Evolutionary conservation across 2,888 invertebrate genomes (phyloP).

Genomic region (Agrotis clavis): DNA sequence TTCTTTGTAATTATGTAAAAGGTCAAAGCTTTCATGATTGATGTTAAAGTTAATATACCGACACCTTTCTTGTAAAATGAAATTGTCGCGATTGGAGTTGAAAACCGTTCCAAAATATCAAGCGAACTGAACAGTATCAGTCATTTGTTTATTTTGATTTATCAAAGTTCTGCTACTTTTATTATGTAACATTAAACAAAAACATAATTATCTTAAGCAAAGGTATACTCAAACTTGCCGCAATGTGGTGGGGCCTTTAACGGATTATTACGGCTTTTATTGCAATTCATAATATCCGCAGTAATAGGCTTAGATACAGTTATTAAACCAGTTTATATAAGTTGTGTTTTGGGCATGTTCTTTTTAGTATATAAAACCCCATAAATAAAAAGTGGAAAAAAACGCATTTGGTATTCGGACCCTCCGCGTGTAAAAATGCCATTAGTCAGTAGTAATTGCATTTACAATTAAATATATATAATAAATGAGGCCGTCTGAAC

Average conservation of each 20-base stretch:
- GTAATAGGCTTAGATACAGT: background rate
- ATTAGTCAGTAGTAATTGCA: constrained; percentile 67
- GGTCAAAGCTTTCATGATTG: constrained; percentile 38
- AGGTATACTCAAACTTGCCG: no score
- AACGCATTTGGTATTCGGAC: constrained; percentile 16
- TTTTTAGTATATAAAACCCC: background rate
- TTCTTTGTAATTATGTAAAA: constrained; percentile 21
- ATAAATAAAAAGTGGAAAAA: background rate
- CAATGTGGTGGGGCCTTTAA: no score
- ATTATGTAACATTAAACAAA: no score
- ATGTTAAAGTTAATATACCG: constrained; percentile 28
- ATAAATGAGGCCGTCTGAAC: constrained; percentile 72
- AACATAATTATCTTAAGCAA: no score
- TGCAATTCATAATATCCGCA: background rate
- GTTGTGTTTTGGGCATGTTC: background rate
- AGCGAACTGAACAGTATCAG: background rate
- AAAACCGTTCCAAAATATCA: constrained; percentile 1
- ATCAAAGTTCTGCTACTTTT: no score
- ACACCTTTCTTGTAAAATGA: constrained; percentile 27
- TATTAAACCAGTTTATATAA: background rate
- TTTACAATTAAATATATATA: constrained; percentile 76
- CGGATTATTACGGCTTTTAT: no score
- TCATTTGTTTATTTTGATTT: no score
- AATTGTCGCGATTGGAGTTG: background rate
- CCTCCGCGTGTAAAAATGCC: constrained; percentile 55